A percentile compares a stretch with the other conserved stretches of the same genome.
Conservation (phyloP, 2,888 invertebrate genomes). For the Tetranychus piercei region DNA sequence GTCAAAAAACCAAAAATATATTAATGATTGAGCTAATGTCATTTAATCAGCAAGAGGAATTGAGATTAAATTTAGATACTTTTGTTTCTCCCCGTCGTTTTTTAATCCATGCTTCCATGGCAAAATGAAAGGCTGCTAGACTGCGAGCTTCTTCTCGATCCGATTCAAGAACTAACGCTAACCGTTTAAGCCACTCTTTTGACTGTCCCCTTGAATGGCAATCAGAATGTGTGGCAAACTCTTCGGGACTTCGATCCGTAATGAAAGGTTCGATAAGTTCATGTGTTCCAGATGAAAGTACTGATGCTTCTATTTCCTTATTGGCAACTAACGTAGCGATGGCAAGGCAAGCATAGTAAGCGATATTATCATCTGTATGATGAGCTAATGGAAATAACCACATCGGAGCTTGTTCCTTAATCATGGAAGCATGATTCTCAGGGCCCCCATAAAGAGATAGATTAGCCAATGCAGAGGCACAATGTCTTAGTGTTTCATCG, state of each 20-base stretch:
- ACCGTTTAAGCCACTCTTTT: conserved; percentile 73
- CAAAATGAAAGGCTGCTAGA: not conserved
- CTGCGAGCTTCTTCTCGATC: conserved; percentile 67
- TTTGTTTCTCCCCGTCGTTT: not conserved
- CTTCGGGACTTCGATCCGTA: conserved; percentile 74
- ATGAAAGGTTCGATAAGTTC: conserved; percentile 93
- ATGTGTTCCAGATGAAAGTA: conserved; percentile 84
- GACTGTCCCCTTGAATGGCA: conserved; percentile 90
- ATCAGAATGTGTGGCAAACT: conserved; percentile 76
- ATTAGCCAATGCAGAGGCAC: conserved; percentile 89
- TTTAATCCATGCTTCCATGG: conserved; percentile 2
- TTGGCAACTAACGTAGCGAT: conserved; percentile 90
- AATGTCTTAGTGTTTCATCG: conserved; percentile 76
- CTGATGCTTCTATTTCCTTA: conserved; percentile 91
- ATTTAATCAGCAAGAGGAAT: not conserved
- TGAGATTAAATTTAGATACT: not conserved
- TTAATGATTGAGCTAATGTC: not conserved
- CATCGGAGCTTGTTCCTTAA: conserved; percentile 74
- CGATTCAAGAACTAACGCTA: conserved; percentile 82
- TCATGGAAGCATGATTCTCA: conserved; percentile 93
- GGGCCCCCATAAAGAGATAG: conserved; percentile 86
- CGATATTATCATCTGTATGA: conserved; percentile 85
- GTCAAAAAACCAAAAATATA: conserved; percentile 7
- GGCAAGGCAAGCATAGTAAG: conserved; percentile 94
- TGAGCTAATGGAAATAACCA: conserved; percentile 96